Evolutionary conservation across 2,797 vertebrate genomes (phyloP), one percentile per base, ranked within the genome.

Genomic region (Danio jaintianensis): DNA sequence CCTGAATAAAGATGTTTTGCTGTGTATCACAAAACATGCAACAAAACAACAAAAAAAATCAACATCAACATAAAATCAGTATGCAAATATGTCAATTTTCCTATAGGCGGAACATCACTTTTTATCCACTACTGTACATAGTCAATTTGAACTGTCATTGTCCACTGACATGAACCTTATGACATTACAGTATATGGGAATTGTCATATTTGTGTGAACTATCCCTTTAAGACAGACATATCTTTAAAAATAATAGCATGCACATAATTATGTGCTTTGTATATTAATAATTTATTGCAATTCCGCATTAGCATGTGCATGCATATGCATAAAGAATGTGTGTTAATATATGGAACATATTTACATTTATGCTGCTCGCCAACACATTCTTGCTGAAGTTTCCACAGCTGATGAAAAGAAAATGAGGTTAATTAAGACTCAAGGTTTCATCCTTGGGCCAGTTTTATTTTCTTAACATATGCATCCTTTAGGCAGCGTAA

Each of bases 201-300:
- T 18, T 63, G 42, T 43, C 42, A 38, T 29, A 38, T 43, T 43
- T 43, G 62, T 9, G 40, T 64, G n/a, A 64, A 64, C 7, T 6
- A 64, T 45, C 13, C 13, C 59, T 40, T 61, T 38, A 38, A 38
- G 59, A 36, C 36, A 16, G 3, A 53, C 22, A 22, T 2, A 6
- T 29, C n/a, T n/a, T n/a, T 2, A 6, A 59, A 6, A 58, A 6
- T 63, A 63, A 63, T 12, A 63, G 11, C 18, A 55, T 70, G 50
- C 50, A 55, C 36, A 71, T 20, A 62, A 75, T 64, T n/a, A 43
- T 45, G 64, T 76, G 40, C 50, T 69, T 9, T 9, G 20, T 16
- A 4, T 38, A 58, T 67, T 5, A 56, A 56, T 77, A 2, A 77
- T 45, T 56, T 77, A 76, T 29, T 47, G 20, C 16, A 9, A 55